Conservation (phyloP, 1,140 invertebrate species). For the Araneus ventricosus region DNA sequence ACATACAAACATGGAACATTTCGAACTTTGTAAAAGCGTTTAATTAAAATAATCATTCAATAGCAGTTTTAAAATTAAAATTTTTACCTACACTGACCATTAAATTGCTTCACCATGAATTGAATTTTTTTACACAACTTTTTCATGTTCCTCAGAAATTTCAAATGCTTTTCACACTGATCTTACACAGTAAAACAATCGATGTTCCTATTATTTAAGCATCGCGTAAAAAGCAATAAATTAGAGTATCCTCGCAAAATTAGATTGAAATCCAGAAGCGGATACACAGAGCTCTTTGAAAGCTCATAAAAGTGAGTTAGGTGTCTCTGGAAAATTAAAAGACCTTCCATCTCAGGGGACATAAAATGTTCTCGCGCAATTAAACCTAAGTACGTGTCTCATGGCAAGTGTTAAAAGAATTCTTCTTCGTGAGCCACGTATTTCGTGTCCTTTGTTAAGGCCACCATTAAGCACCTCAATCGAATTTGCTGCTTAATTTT, state of each 20-base stretch:
- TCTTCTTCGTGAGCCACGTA: background rate
- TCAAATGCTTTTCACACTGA: too few species aligned
- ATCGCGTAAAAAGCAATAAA: background rate
- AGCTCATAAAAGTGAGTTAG: slow-evolving; percentile 16
- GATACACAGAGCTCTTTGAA: background rate
- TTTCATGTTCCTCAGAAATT: too few species aligned
- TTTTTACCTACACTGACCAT: too few species aligned
- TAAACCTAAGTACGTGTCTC: slow-evolving; percentile 26
- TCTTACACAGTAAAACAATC: background rate
- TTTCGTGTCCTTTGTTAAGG: background rate
- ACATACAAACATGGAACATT: too few species aligned
- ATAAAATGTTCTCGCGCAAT: slow-evolving; percentile 21
- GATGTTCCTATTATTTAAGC: background rate
- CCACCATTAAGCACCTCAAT: background rate
- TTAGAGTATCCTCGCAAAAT: background rate
- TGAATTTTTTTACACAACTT: too few species aligned
- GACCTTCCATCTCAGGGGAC: background rate
- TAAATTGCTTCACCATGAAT: too few species aligned
- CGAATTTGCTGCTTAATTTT: background rate
- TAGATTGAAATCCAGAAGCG: background rate
- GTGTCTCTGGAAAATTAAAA: slow-evolving; percentile 13
- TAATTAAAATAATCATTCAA: too few species aligned
- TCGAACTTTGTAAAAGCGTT: too few species aligned
- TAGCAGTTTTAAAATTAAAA: too few species aligned
- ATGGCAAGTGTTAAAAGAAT: background rate